These are phyloP conservation scores for Mastomys natalensis DNA, from an alignment of 2,113 vertebrate genomes.

Conservation along the genomic window DNA sequence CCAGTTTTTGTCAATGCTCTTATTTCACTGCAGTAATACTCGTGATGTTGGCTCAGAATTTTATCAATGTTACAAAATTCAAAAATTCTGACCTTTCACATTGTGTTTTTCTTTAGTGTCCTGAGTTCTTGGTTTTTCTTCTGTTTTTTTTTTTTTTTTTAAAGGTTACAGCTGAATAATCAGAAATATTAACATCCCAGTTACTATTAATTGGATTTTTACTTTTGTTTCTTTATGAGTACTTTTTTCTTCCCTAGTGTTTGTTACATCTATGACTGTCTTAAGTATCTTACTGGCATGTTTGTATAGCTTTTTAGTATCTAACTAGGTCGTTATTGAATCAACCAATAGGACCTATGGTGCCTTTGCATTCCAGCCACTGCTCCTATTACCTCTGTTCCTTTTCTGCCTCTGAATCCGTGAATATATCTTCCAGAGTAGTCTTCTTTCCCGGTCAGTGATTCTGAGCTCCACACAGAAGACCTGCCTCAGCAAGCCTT, in stretches of 20 bases:
- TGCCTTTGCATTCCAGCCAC: not conserved
- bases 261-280: not conserved
- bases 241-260: not conserved
- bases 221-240: not conserved
- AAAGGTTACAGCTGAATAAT: not conserved
- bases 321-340: not conserved
- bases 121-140: not conserved
- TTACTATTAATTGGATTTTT: not conserved
- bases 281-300: not conserved
- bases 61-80: not conserved
- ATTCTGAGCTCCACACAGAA: not conserved
- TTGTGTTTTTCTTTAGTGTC: not conserved
- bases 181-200: conserved; percentile 5
- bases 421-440: not conserved
- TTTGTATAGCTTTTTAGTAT: not conserved
- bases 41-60: conserved; percentile 10
- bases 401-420: not conserved
- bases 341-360: not conserved
- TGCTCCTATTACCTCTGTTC: not conserved
- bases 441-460: not conserved
- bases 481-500: not conserved
- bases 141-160: not conserved
- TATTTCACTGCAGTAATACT: not conserved
- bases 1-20: conserved; percentile 48
- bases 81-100: conserved; percentile 22